Evolutionary conservation across 2,888 invertebrate species (phyloP).

Genomic region (Trichopria drosophilae): DNA sequence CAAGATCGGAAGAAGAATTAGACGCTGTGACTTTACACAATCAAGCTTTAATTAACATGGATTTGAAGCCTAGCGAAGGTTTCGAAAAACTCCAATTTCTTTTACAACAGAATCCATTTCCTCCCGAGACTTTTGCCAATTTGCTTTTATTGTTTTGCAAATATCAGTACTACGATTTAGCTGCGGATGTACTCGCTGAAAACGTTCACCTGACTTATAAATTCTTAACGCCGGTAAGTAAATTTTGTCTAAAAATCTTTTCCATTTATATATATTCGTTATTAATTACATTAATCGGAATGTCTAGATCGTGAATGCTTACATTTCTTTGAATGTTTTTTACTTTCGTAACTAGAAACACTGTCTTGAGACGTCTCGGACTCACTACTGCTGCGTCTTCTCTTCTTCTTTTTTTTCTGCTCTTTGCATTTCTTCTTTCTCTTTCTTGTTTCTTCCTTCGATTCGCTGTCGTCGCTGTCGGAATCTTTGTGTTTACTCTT

Average conservation of each 20-base stretch:
- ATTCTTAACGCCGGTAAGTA: constrained; percentile 80
- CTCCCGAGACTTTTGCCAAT: constrained; percentile 97
- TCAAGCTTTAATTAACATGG: constrained; percentile 90
- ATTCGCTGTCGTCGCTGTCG: constrained; percentile 33
- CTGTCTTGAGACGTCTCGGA: constrained; percentile 37
- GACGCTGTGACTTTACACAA: constrained; percentile 98
- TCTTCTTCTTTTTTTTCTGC: constrained; percentile 43
- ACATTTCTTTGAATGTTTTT: constrained; percentile 49
- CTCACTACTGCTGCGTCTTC: constrained; percentile 36
- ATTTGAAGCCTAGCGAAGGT: constrained; percentile 84
- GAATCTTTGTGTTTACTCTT: constrained; percentile 45
- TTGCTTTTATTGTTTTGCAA: constrained; percentile 92
- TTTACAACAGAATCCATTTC: constrained; percentile 93
- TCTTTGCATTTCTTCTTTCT: constrained; percentile 45
- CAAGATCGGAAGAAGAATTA: constrained; percentile 92
- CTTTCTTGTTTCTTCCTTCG: constrained; percentile 36
- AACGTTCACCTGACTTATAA: constrained; percentile 96
- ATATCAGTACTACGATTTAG: constrained; percentile 95
- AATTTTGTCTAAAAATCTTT: no score
- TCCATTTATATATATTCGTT: constrained; percentile 8
- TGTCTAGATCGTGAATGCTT: constrained; percentile 49
- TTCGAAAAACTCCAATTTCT: constrained; percentile 94
- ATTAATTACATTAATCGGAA: constrained; percentile 33
- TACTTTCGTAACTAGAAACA: constrained; percentile 35
- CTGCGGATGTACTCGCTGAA: constrained; percentile 96